phyloP scores from a whole-genome alignment of 2,797 vertebrate genomes.

The Novumbra hubbsi region DNA sequence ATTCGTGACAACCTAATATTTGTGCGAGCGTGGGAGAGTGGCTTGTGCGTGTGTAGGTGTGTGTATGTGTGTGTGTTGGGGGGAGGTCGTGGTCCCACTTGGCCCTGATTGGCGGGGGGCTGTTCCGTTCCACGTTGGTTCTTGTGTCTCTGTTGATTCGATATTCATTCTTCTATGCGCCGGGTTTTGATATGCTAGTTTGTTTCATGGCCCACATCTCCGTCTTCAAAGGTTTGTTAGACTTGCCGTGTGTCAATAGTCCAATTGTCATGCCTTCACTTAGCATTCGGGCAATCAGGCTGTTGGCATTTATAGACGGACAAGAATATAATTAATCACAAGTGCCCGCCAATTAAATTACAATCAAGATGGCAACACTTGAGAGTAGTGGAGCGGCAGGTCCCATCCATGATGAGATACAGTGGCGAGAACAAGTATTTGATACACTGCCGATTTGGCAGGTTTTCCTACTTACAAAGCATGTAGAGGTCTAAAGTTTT shows the following conservation, averaged over 20 bases:
- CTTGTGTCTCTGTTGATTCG: too few species aligned
- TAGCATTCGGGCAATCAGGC: slow-evolving; percentile 57
- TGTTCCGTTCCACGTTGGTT: too few species aligned
- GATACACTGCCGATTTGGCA: too few species aligned
- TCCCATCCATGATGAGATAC: slow-evolving; percentile 46
- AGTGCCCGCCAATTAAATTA: slow-evolving; percentile 60
- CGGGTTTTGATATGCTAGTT: too few species aligned
- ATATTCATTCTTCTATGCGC: too few species aligned
- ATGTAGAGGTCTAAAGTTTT: too few species aligned
- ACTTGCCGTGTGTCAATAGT: slow-evolving; percentile 29
- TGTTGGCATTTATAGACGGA: slow-evolving; percentile 17
- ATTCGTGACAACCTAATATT: neutral
- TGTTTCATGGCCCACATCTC: too few species aligned
- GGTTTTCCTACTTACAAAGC: too few species aligned
- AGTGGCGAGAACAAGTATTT: too few species aligned
- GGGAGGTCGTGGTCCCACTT: too few species aligned
- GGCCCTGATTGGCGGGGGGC: too few species aligned
- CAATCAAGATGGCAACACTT: slow-evolving; percentile 8
- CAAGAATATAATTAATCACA: slow-evolving; percentile 56
- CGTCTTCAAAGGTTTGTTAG: slow-evolving; percentile 29
- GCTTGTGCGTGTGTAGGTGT: neutral
- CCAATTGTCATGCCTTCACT: slow-evolving; percentile 60
- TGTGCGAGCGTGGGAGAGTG: neutral
- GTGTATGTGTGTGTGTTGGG: too few species aligned
- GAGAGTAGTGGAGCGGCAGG: slow-evolving; percentile 42